Evolutionary conservation across 2,888 invertebrate species (phyloP).

Genomic region (Megaustenia siamemsis): DNA sequence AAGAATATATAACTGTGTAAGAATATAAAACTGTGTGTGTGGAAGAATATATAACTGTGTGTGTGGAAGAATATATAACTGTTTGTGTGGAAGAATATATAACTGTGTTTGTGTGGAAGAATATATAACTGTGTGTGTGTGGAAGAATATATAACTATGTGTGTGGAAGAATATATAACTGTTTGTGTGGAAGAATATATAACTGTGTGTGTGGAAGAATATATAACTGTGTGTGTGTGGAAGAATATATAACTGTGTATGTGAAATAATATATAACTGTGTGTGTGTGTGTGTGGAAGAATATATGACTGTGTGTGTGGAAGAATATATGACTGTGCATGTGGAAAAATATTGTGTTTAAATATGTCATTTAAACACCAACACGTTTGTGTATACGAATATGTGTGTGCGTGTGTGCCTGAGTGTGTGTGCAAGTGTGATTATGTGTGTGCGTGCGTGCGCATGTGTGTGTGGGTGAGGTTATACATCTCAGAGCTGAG

Average conservation of each 20-base stretch:
- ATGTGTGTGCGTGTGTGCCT: conserved; percentile 24
- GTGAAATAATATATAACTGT: neutral
- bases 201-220: conserved; percentile 2
- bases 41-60: too few relatives aligned
- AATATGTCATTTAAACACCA: neutral
- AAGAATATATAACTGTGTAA: too few relatives aligned
- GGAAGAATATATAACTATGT: too few relatives aligned
- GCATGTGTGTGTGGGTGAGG: too few relatives aligned
- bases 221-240: conserved; percentile 3
- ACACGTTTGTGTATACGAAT: neutral
- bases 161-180: neutral
- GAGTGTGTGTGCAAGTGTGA: conserved; percentile 34
- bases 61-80: too few relatives aligned
- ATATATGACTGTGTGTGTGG: conserved; percentile 26
- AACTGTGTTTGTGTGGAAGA: too few relatives aligned
- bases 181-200: neutral
- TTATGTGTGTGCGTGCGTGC: conserved; percentile 40
- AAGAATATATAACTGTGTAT: neutral
- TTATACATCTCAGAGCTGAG: too few relatives aligned
- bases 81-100: too few relatives aligned
- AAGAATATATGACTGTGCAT: neutral
- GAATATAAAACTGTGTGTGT: too few relatives aligned
- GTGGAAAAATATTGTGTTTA: neutral
- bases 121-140: too few relatives aligned
- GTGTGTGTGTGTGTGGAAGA: conserved; percentile 12